Evolutionary conservation across 23 tunicate species (phyloP).

Genomic region (Aplidium turbinatum): DNA sequence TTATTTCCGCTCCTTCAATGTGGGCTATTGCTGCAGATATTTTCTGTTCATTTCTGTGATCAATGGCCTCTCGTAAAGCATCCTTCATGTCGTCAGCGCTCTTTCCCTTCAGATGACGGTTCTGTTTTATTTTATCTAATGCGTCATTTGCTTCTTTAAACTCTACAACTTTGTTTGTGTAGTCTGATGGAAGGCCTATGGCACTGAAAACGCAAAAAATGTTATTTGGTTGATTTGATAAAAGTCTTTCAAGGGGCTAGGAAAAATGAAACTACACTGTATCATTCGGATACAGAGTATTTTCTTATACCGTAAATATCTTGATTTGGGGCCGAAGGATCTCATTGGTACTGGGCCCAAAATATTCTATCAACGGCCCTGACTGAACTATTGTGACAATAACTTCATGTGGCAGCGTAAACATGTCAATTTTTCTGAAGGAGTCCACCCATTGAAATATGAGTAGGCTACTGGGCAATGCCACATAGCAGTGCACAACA

Average conservation of each 20-base stretch:
- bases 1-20: constrained; percentile 42
- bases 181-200: constrained; percentile 26
- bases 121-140: constrained; percentile 31
- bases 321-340: too few species aligned
- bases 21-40: constrained; percentile 31
- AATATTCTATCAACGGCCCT: too few species aligned
- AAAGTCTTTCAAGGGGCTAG: neutral
- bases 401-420: too few species aligned
- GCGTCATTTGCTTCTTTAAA: constrained; percentile 32
- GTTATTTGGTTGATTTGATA: neutral
- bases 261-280: too few species aligned
- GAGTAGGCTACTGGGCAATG: too few species aligned
- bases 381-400: too few species aligned
- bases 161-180: constrained; percentile 21
- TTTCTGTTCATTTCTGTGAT: constrained; percentile 11
- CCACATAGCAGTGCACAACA: too few species aligned
- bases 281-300: too few species aligned
- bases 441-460: too few species aligned
- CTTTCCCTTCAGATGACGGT: constrained; percentile 47
- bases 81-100: constrained; percentile 33
- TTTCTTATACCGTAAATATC: too few species aligned
- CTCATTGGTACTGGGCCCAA: too few species aligned
- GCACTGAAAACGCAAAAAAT: constrained; percentile 26
- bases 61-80: constrained; percentile 45
- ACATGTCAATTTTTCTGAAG: too few species aligned